phyloP scores from a whole-genome alignment of 2,113 vertebrate species.

The Hepsetus odoe region DNA sequence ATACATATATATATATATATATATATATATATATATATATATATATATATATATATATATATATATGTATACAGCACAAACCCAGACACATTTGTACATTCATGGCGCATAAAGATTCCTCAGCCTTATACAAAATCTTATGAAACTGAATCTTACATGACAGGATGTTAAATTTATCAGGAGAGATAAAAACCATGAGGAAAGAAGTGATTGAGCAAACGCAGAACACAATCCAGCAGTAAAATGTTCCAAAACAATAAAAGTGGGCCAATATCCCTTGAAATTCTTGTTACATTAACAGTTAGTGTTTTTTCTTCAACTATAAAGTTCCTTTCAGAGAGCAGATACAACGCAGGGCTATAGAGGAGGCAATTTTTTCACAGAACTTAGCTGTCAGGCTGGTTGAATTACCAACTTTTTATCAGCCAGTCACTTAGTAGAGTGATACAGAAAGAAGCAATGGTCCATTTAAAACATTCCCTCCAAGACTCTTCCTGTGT shows the following conservation, averaged over 20 bases:
- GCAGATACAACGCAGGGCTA: no score
- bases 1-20: conserved; percentile 34
- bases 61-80: conserved; percentile 12
- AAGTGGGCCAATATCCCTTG: no score
- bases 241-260: no score
- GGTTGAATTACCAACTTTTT: conserved; percentile 36
- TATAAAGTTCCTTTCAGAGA: no score
- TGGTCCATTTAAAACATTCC: conserved; percentile 41
- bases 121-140: conserved; percentile 34
- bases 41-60: neutral
- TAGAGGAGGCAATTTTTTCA: no score
- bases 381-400: neutral
- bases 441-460: conserved; percentile 43
- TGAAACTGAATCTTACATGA: conserved; percentile 22
- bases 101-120: conserved; percentile 27
- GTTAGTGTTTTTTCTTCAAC: no score
- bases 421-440: neutral
- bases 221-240: no score
- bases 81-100: neutral
- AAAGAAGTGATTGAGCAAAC: conserved; percentile 28
- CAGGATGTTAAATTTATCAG: conserved; percentile 19
- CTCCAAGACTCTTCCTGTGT: conserved; percentile 49
- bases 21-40: neutral
- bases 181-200: conserved; percentile 5
- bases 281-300: no score